These are phyloP conservation scores for Drosophila sechellia DNA, from an alignment of 1,140 invertebrate genomes.

Conservation along the genomic window DNA sequence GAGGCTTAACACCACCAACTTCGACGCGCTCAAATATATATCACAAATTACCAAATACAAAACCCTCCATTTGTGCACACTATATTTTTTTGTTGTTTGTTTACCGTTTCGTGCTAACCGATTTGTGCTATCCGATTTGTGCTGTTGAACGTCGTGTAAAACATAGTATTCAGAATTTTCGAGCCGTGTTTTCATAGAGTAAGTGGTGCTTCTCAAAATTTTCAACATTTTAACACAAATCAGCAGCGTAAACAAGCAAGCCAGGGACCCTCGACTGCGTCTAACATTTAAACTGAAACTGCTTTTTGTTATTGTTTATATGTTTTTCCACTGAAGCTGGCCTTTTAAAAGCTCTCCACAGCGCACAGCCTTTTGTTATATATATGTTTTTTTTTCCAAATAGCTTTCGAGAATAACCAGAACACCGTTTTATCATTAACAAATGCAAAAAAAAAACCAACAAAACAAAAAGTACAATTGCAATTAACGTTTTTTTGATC, in stretches of 20 bases:
- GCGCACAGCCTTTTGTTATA: constrained; percentile 14
- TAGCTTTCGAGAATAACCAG: constrained; percentile 49
- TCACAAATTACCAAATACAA: constrained; percentile 34
- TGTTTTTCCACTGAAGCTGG: constrained; percentile 50
- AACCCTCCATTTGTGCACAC: neutral
- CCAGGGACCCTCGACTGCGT: constrained; percentile 48
- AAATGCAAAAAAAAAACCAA: constrained; percentile 22
- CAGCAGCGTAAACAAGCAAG: constrained; percentile 8
- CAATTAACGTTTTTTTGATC: constrained; percentile 45
- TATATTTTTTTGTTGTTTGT: constrained; percentile 24
- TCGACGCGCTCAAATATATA: constrained; percentile 22
- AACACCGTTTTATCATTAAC: constrained; percentile 39
- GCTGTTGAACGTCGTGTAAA: constrained; percentile 17
- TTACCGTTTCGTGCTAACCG: constrained; percentile 12
- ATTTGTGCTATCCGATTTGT: too few species aligned
- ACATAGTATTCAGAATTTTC: neutral
- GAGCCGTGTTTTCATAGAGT: neutral
- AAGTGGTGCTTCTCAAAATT: constrained; percentile 6
- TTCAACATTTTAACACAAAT: constrained; percentile 8
- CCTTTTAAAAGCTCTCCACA: constrained; percentile 53
- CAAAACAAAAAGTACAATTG: constrained; percentile 16
- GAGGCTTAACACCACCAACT: neutral
- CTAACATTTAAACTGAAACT: constrained; percentile 44
- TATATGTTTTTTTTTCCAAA: constrained; percentile 16
- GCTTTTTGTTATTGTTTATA: constrained; percentile 62